Evolutionary conservation across 2,113 vertebrate genomes (phyloP), one percentile per base, ranked within the genome.

Genomic region (Malaclemys terrapin): DNA sequence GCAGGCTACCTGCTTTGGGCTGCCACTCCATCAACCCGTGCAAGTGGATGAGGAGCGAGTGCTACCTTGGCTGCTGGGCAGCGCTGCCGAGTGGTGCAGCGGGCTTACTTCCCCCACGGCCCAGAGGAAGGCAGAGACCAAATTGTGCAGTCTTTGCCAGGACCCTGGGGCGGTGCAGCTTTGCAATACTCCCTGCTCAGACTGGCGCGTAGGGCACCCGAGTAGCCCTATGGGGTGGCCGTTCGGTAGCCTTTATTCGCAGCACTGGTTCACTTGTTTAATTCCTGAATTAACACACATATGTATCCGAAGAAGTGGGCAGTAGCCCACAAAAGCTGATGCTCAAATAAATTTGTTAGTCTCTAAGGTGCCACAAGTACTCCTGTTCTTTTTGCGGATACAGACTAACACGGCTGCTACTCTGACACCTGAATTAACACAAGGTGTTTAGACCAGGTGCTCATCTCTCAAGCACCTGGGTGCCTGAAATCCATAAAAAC

Each of bases 161-260:
- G 5, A 13, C 27, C 5, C 27, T 59, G 31, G 62, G 35, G 35
- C 31, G 8, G 14, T 3, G 62, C 16, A n/a, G 62, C 62, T 69
- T 69, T 8, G 62, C 62, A n/a, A 17, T n/a, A 31, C 35, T 69
- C 31, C 31, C 35, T n/a, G 62, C 16, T 17, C 62, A 35, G 62
- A 8, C 16, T 8, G 62, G 35, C 17, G 2, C 6, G 1, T 29
- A 35, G 29, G 62, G 31, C 6, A 2, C 27, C 29, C 3, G 12
- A 14, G 59, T 35, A 62, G 62, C 35, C 62, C 8, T 19, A 17
- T 16, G 31, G 6, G 62, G 17, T 35, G 62, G 16, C 59, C 17
- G 14, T 31, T 65, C 8, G 31, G 14, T 7, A 35, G 59, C 29
- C 59, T 35, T 59, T 14, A 62, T 62, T 62, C 11, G 6, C 59